phyloP scores from a whole-genome alignment of 2,113 vertebrate species.

The Pomatostomus ruficeps region DNA sequence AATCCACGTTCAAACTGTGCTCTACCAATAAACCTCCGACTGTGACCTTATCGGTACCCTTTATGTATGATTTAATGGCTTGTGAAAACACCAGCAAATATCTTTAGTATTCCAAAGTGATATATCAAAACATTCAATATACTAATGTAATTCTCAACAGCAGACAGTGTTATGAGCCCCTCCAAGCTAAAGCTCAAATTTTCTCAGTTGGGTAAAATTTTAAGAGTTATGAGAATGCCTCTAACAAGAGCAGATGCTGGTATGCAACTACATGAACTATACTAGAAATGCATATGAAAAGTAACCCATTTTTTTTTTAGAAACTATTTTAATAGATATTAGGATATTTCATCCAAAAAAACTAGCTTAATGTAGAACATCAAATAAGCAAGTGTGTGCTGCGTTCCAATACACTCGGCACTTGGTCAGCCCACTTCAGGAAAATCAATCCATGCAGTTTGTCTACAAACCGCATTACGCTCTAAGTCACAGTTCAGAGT shows the following conservation, averaged over 20 bases:
- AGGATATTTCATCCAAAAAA: neutral
- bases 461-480: neutral
- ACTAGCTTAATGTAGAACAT: neutral
- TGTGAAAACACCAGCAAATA: neutral
- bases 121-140: neutral
- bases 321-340: neutral
- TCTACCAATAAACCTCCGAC: neutral
- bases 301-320: neutral
- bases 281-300: neutral
- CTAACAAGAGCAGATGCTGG: neutral
- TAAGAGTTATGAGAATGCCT: neutral
- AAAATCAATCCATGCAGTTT: constrained; percentile 35
- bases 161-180: neutral
- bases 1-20: neutral
- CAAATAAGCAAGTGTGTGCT: neutral
- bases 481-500: neutral
- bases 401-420: constrained; percentile 15
- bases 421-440: constrained; percentile 31
- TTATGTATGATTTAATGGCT: neutral
- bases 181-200: neutral
- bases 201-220: neutral
- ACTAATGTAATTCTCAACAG: neutral
- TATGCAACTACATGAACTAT: neutral
- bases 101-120: neutral
- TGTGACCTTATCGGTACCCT: neutral